Base-by-base conservation (phyloP, 2,888 invertebrate species). In the Plebejus argus region DNA sequence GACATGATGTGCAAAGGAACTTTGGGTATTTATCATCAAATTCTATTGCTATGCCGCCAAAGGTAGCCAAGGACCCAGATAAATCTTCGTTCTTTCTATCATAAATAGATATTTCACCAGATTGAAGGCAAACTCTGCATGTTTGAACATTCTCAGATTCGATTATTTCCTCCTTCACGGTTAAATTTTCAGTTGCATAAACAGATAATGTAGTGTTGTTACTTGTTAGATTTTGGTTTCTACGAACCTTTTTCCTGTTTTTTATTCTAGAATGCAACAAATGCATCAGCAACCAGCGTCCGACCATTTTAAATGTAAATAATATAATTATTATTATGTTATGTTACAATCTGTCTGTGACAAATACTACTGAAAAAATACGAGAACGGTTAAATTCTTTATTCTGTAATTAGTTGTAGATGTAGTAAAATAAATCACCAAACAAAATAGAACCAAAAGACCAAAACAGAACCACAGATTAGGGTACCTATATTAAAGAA, bases 111-210 rank as follows among this genome's bases (percentile, higher is more conserved):
- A 92, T 85, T 70, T 80, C 81, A n/a, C 92, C 93, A 80, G 87
- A 84, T 81, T 91, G 89, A 7, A 93, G 84, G 81, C 93, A 94
- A 45, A 93, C 87, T 80, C 93, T 86, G 81, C 93, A 93, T 1
- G 81, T 76, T 58, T 81, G 77, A 28, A 72, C 80, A 45, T 82
- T 81, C 76, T 76, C 78, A 33, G 76, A 33, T 2, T 77, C 72
- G 20, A 53, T 39, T 39, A 81, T 76, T 77, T 80, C 81, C 53
- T 79, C 78, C 66, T 79, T 81, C 72, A 79, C 77, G 15, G 53
- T 1, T 2, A 74, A 53, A 18, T 74, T 49, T 53, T 15, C 18
- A 45, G 15, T 45, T 12, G n/a, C 12, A 49, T 6, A 23, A 49
- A 72, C 49, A 6, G 35, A n/a, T 39, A n/a, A 20, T 45, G 49